These are phyloP conservation scores for Brassicogethes aeneus DNA, from an alignment of 2,888 invertebrate species.

Conservation along the genomic window DNA sequence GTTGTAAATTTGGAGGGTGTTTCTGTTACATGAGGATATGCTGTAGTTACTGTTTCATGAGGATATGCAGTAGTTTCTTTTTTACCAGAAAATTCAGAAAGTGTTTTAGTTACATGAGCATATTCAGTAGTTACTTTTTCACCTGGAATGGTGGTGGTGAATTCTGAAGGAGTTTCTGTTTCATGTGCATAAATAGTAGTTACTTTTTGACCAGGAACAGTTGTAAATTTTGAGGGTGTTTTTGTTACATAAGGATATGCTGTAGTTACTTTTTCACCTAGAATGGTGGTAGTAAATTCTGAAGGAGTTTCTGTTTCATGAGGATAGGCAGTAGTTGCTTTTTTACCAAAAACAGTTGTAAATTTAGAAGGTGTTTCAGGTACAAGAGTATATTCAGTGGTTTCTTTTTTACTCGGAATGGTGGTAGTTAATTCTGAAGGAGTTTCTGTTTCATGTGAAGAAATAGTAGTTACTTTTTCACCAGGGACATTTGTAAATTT, in stretches of 20 bases:
- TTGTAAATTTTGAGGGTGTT: too few species aligned
- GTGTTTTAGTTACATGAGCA: not conserved
- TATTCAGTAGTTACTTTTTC: slow-evolving; percentile 7
- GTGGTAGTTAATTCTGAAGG: not conserved
- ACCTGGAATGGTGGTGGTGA: not conserved
- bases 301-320: too few species aligned
- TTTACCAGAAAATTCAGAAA: too few species aligned
- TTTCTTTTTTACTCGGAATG: slow-evolving; percentile 2
- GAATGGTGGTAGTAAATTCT: not conserved
- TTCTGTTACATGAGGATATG: too few species aligned
- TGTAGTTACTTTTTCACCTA: slow-evolving; percentile 1
- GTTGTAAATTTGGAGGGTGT: too few species aligned
- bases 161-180: slow-evolving; percentile 5
- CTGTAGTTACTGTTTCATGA: too few species aligned
- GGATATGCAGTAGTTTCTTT: too few species aligned
- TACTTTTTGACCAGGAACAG: not conserved
- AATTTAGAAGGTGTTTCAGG: not conserved
- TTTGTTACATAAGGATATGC: slow-evolving; percentile 5
- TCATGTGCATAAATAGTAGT: slow-evolving; percentile 1
- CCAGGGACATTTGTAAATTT: not conserved
- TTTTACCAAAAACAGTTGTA: too few species aligned
- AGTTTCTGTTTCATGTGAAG: slow-evolving; percentile 5
- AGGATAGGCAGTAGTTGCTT: too few species aligned
- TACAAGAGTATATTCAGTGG: slow-evolving; percentile 4
- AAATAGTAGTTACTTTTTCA: not conserved